These are phyloP conservation scores for Oxyruncus cristatus DNA, from an alignment of 2,113 vertebrate species.

Conservation along the genomic window DNA sequence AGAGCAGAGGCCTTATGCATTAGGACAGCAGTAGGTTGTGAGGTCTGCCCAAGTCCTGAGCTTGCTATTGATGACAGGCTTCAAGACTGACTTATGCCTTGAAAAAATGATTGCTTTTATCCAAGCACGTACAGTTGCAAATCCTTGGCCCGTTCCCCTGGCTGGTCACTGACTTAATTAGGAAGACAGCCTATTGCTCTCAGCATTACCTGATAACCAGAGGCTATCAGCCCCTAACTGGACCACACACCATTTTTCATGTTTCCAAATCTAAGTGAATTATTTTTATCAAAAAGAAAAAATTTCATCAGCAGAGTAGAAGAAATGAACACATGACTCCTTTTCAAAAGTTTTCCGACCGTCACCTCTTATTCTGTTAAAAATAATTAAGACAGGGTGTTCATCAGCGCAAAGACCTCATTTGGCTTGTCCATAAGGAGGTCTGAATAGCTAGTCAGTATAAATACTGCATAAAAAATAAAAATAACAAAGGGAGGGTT, in stretches of 20 bases:
- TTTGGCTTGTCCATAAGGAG: conserved; percentile 39
- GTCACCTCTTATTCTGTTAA: not conserved
- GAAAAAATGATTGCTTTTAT: not conserved
- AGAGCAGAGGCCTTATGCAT: not conserved
- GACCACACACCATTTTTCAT: not conserved
- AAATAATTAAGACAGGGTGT: not conserved
- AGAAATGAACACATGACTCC: not conserved
- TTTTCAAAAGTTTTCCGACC: not conserved
- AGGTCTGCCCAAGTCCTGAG: not conserved
- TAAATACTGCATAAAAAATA: conserved; percentile 40
- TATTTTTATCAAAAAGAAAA: not conserved
- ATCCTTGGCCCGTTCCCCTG: not conserved
- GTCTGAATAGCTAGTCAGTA: conserved; percentile 18
- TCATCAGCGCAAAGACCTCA: conserved; percentile 11
- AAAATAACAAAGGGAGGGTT: not conserved
- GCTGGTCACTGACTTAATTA: not conserved
- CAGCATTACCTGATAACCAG: not conserved
- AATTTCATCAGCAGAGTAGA: not conserved
- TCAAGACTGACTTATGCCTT: not conserved
- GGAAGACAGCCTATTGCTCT: not conserved
- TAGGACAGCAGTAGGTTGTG: not conserved
- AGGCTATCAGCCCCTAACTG: not conserved
- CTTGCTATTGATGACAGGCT: not conserved
- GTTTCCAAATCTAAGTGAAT: not conserved
- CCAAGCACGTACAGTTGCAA: not conserved